Evolutionary conservation across 2,113 vertebrate genomes (phyloP).

Genomic region (Corythornis madagascariensis): DNA sequence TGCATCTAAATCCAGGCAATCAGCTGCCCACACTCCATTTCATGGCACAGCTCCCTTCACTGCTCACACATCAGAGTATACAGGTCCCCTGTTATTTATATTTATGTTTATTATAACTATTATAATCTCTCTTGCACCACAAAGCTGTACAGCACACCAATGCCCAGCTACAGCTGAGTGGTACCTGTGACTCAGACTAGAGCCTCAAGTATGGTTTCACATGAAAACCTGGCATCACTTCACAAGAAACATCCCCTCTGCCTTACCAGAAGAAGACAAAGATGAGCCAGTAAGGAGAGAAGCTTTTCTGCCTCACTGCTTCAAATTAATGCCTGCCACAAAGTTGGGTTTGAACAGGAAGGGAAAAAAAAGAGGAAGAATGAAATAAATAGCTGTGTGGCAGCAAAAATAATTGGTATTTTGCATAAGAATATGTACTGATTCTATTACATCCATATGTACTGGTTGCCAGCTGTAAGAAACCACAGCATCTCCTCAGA

Average conservation of each 20-base stretch:
- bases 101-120: no score
- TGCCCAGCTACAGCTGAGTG: background rate
- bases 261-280: background rate
- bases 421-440: background rate
- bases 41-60: background rate
- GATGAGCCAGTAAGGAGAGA: background rate
- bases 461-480: background rate
- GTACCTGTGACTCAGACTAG: background rate
- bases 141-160: background rate
- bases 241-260: background rate
- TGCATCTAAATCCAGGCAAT: background rate
- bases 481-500: background rate
- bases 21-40: background rate
- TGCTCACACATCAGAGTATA: background rate
- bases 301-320: background rate
- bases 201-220: background rate
- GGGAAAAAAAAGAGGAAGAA: background rate
- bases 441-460: background rate
- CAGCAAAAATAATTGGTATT: background rate
- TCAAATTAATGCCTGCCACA: background rate
- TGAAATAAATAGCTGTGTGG: background rate
- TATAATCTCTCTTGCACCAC: background rate
- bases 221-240: background rate
- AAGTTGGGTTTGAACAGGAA: background rate
- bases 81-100: no score